Percentiles rank a stretch among this genome's conserved stretches.
These are phyloP conservation scores for Albula goreensis DNA, from an alignment of 2,113 vertebrate genomes.

Conservation along the genomic window DNA sequence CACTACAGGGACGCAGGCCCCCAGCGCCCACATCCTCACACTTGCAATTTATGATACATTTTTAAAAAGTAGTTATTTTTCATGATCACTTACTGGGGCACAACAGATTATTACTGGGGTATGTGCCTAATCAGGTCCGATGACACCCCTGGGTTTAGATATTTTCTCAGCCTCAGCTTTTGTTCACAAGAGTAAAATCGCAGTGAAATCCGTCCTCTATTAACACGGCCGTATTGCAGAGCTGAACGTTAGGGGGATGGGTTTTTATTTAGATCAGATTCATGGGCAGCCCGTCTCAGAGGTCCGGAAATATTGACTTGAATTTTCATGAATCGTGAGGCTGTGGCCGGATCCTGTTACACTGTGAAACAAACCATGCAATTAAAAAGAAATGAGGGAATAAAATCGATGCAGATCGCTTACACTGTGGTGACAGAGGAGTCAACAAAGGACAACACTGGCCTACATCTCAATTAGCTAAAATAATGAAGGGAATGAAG, in stretches of 20 bases:
- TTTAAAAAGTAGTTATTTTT: too few species aligned
- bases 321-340: conserved; percentile 61
- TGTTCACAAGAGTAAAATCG: neutral
- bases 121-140: too few species aligned
- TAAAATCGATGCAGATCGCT: conserved; percentile 62
- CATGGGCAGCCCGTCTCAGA: conserved; percentile 48
- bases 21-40: too few species aligned
- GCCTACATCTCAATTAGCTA: conserved; percentile 63
- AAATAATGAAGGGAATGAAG: conserved; percentile 45
- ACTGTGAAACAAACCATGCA: conserved; percentile 65
- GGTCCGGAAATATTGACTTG: conserved; percentile 51
- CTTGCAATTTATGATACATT: too few species aligned
- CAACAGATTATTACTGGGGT: too few species aligned
- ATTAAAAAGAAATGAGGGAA: conserved; percentile 70
- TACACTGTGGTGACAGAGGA: conserved; percentile 54
- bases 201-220: neutral
- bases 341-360: conserved; percentile 57
- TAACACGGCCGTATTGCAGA: neutral
- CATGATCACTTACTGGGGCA: too few species aligned
- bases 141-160: too few species aligned
- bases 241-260: conserved; percentile 1
- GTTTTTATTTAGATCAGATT: conserved; percentile 55
- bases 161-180: too few species aligned
- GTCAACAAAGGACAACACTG: conserved; percentile 48
- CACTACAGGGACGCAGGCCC: too few species aligned